Percentiles rank a stretch among this genome's conserved stretches.
Evolutionary conservation across 1,140 invertebrate genomes (phyloP).

Genomic region (Cotesia chilonis): DNA sequence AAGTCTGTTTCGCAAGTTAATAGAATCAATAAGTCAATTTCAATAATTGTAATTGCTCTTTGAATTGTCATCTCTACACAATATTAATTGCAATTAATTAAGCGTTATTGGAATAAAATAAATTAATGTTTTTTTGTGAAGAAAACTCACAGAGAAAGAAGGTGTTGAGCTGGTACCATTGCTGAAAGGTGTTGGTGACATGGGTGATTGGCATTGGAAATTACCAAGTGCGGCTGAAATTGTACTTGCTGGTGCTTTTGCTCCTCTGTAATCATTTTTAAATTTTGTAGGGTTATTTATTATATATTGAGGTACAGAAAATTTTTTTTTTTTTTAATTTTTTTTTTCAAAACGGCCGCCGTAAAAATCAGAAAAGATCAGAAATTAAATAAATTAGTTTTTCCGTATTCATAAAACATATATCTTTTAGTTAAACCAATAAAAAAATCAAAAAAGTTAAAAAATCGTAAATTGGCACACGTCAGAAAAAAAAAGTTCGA

Average conservation of each 20-base stretch:
- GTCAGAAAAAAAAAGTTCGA: no score
- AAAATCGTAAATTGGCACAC: no score
- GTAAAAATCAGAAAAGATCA: no score
- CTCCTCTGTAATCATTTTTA: slow-evolving; percentile 61
- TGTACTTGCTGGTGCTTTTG: slow-evolving; percentile 71
- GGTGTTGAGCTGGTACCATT: slow-evolving; percentile 49
- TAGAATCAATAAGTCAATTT: slow-evolving; percentile 4
- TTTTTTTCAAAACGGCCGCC: no score
- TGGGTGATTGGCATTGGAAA: slow-evolving; percentile 56
- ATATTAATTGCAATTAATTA: background rate
- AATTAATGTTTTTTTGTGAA: background rate
- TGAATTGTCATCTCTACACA: slow-evolving; percentile 9
- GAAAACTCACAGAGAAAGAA: slow-evolving; percentile 60
- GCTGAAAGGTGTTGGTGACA: slow-evolving; percentile 65
- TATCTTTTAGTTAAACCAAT: no score
- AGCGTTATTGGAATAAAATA: background rate
- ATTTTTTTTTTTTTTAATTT: no score
- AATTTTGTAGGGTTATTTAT: no score
- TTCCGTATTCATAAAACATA: no score
- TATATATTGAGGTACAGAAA: no score
- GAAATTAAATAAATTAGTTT: no score
- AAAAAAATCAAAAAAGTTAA: no score
- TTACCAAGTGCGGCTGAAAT: slow-evolving; percentile 73
- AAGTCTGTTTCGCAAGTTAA: slow-evolving; percentile 30
- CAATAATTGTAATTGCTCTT: slow-evolving; percentile 19